Percentiles rank a stretch among this genome's conserved stretches.
These are phyloP conservation scores for Forficula auricularia DNA, from an alignment of 1,140 invertebrate genomes.

Conservation along the genomic window DNA sequence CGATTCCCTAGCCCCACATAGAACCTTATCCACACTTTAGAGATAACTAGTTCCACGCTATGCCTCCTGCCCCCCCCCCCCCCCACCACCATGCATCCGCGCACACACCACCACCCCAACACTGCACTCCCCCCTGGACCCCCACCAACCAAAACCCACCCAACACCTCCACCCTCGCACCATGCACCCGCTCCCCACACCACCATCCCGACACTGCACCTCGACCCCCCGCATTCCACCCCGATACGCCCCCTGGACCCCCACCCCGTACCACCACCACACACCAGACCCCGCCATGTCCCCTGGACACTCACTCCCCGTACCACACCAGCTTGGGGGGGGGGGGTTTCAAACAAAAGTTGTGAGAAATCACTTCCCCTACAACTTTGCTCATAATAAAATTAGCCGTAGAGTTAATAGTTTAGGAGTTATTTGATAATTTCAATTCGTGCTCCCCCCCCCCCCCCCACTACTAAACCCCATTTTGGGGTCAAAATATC, in stretches of 20 bases:
- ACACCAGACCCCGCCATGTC: conserved; percentile 3
- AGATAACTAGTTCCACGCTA: background rate
- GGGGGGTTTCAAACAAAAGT: too few species aligned
- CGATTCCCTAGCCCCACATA: too few species aligned
- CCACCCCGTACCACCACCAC: conserved; percentile 7
- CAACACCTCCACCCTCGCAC: conserved; percentile 6
- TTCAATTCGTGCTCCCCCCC: background rate
- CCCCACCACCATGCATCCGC: background rate
- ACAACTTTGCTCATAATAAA: too few species aligned
- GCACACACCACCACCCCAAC: background rate
- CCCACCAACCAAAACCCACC: conserved; percentile 4
- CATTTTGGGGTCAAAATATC: background rate
- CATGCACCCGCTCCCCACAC: conserved; percentile 7
- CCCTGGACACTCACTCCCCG: conserved; percentile 9
- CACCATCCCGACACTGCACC: conserved; percentile 9
- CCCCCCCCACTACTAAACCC: background rate
- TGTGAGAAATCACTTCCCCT: too few species aligned
- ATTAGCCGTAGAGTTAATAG: background rate
- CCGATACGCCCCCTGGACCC: conserved; percentile 8
- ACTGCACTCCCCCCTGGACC: background rate
- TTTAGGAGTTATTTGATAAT: background rate
- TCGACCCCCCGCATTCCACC: conserved; percentile 7
- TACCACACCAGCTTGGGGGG: background rate
- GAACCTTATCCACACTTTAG: too few species aligned
- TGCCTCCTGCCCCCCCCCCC: conserved; percentile 6